Base-by-base conservation (phyloP, 2,797 vertebrate genomes). In the Danionella dracula region DNA sequence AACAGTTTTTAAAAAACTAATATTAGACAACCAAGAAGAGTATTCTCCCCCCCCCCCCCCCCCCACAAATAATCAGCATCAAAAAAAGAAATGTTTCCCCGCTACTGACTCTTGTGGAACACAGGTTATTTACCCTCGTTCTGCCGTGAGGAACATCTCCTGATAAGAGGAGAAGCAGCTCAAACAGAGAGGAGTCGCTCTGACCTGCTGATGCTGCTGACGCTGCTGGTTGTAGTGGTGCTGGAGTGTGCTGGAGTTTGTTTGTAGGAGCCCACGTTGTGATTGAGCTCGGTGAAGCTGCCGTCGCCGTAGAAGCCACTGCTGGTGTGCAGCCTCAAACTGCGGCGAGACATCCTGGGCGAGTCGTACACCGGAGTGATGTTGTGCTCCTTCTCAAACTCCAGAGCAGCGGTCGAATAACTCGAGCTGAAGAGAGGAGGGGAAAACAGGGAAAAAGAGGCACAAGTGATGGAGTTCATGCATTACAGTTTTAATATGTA, bases 331-430 rank as follows among this genome's bases (percentile, higher is more conserved):
- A 93, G 87, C 66, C 93, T 94, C 73, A 99, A 87, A 76, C 95
- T 94, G 56, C 95, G 92, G 42, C 95, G 89, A 4, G 94, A 96
- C 95, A 98, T 98, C 80, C 90, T 97, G 29, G 96, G 96, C 0
- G 95, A 99, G 80, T 96, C 95, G 79, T 93, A 99, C 4, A 99
- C 94, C 0, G 95, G 93, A 58, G 92, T 91, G 72, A 99, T 87
- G 70, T 88, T 87, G 85, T 99, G 93, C 73, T 90, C 83, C 15
- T 85, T 89, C 84, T 99, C 96, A 83, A 97, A 99, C 77, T 96
- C 93, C 70, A 97, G 82, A 1, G 96, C 96, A 69, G 90, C 89
- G 0, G 93, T 88, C 3, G 93, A 99, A 49, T 99, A 99, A 80
- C 96, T 99, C 38, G 95, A 99, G 81, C 96, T 99, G 82, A 42